Percentiles rank a stretch among this genome's conserved stretches.
phyloP scores from a whole-genome alignment of 1,140 invertebrate species.

The Caenorhabditis briggsae region DNA sequence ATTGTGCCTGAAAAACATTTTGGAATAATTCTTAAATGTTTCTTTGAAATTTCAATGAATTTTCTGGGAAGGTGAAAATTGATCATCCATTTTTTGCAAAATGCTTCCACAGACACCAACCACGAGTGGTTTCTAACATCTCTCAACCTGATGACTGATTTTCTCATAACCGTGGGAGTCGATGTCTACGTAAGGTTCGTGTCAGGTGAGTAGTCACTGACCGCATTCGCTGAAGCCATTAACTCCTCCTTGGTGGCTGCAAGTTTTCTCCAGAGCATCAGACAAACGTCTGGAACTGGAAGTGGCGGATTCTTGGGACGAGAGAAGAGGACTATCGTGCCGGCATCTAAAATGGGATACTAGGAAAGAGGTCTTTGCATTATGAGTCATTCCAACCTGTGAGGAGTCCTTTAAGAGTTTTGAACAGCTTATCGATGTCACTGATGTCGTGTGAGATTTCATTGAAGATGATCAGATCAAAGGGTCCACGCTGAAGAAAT shows the following conservation, averaged over 20 bases:
- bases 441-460: constrained; percentile 62
- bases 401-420: constrained; percentile 59
- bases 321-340: constrained; percentile 55
- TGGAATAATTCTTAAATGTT: background rate
- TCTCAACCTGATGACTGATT: constrained; percentile 7
- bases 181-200: background rate
- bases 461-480: constrained; percentile 60
- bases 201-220: constrained; percentile 21
- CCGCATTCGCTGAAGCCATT: constrained; percentile 34
- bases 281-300: constrained; percentile 62
- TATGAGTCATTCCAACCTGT: constrained; percentile 19
- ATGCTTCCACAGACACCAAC: too few species aligned
- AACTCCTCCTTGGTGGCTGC: constrained; percentile 56
- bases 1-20: constrained; percentile 50
- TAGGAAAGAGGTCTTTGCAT: too few species aligned
- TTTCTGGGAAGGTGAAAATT: too few species aligned
- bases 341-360: constrained; percentile 12
- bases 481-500: constrained; percentile 56
- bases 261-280: constrained; percentile 60
- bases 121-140: background rate
- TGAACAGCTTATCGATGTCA: constrained; percentile 61
- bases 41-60: too few species aligned
- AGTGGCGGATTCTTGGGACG: constrained; percentile 64
- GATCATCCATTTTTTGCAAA: too few species aligned
- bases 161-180: constrained; percentile 34